Evolutionary conservation across 2,113 vertebrate genomes (phyloP).

Genomic region (Thinocorus orbignyianus): DNA sequence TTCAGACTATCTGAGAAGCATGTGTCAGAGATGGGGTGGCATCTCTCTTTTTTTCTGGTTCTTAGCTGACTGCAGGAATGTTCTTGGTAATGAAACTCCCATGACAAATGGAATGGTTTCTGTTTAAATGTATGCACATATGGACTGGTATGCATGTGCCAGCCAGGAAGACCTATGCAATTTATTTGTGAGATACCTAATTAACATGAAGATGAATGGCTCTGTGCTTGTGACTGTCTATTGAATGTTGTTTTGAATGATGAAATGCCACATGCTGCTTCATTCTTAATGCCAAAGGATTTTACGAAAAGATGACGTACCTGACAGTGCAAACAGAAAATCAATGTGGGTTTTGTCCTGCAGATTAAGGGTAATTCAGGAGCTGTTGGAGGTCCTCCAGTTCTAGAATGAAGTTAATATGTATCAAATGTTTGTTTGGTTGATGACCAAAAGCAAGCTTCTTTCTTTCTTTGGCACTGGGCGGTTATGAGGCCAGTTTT

Average conservation of each 20-base stretch:
- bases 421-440: neutral
- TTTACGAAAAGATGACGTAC: neutral
- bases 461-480: neutral
- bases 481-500: neutral
- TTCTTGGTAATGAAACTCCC: neutral
- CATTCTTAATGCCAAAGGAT: neutral
- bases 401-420: neutral
- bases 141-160: neutral
- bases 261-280: neutral
- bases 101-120: neutral
- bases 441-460: neutral
- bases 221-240: neutral
- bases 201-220: neutral
- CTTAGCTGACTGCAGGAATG: neutral
- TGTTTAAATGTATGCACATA: neutral
- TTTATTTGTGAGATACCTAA: neutral
- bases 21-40: neutral
- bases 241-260: neutral
- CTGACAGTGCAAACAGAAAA: neutral
- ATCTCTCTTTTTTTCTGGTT: neutral
- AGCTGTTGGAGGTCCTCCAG: neutral
- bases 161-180: neutral
- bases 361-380: neutral
- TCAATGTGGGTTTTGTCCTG: neutral
- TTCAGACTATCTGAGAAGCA: neutral